Base-by-base conservation (phyloP, 2,888 invertebrate genomes). In the Napeogenes inachia region DNA sequence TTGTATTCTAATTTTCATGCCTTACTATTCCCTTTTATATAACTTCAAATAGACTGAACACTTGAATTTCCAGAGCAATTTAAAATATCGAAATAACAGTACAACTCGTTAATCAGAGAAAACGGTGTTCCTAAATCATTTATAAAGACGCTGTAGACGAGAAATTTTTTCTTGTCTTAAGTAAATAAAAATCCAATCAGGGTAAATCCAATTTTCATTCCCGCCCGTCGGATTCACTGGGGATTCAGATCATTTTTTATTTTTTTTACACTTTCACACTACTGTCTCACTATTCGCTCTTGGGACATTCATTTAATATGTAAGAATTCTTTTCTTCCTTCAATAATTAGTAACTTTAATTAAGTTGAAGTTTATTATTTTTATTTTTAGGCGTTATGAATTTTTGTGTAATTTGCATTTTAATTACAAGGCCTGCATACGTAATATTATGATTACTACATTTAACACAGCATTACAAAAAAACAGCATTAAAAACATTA, bases 161-260 rank as follows among this genome's bases (percentile, higher is more conserved):
- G 79, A 76, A 80, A 87, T 87, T 87, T 89, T 87, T 89, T 89
- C 89, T 90, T 89, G 89, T 89, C 89, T 89, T 90, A 89, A 89
- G 89, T 89, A 89, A 90, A 90, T 90, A 90, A 89, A 89, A 89
- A 88, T 89, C 89, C 89, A 90, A 90, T 90, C 89, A 89, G 86
- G 75, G 81, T 81, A 87, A 89, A 90, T 89, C 85, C 89, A 89
- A 90, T 89, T 90, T 90, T 89, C 88, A 89, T 89, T 86, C 83
- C 82, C 82, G 85, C 79, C 66, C 86, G 83, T 78, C 78, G 81
- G 87, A 85, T 82, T 82, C 88, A 76, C 84, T 73, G 76, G 85
- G 87, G 87, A 85, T 84, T 78, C 76, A 68, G 76, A 75, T 82
- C 77, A 78, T 84, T 84, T 85, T 86, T 84, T 82, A 77, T 65